Evolutionary conservation across 2,113 vertebrate genomes (phyloP).

Genomic region (Pristiophorus japonicus): DNA sequence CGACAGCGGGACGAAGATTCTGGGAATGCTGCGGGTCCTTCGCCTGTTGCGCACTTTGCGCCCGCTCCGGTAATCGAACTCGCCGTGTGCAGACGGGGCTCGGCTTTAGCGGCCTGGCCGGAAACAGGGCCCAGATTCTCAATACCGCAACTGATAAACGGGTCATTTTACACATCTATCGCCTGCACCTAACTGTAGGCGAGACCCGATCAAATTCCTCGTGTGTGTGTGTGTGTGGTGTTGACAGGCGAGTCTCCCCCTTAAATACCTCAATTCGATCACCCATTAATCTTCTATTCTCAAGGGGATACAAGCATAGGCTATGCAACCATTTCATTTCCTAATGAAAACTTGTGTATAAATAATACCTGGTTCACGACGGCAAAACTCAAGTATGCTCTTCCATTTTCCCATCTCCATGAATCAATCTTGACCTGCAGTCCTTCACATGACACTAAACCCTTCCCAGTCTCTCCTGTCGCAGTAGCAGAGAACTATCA

Average conservation of each 20-base stretch:
- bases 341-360: too few species aligned
- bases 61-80: constrained; percentile 69
- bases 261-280: neutral
- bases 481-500: neutral
- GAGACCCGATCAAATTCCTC: too few species aligned
- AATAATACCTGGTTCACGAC: too few species aligned
- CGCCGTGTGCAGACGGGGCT: neutral
- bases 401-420: neutral
- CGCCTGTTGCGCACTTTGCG: constrained; percentile 84
- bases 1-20: constrained; percentile 86
- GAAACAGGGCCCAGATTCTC: neutral
- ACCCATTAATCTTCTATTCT: neutral
- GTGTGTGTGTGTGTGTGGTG: too few species aligned
- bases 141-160: neutral
- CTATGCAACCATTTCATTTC: too few species aligned
- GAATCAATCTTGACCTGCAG: neutral
- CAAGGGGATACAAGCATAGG: neutral
- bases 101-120: neutral
- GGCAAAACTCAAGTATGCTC: neutral
- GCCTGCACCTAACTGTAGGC: too few species aligned
- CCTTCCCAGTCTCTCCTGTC: neutral
- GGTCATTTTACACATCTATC: neutral
- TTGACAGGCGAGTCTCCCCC: too few species aligned
- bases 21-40: constrained; percentile 90
- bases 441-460: neutral